Percentiles rank a stretch among this genome's conserved stretches.
Conservation (phyloP, 2,113 vertebrate species). For the Brachionichthys hirsutus region DNA sequence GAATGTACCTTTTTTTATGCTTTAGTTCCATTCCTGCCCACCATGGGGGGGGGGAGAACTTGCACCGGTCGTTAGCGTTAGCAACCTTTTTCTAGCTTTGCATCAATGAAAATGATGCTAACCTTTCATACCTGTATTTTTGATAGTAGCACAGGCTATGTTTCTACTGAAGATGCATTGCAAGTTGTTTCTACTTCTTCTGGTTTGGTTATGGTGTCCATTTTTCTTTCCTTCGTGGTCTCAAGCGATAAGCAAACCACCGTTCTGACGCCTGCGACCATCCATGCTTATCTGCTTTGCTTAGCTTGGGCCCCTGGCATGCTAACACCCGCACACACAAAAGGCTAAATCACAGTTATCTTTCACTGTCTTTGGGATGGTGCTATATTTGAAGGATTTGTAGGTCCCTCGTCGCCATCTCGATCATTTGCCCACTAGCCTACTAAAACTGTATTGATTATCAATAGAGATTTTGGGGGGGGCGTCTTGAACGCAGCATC, state of each 20-base stretch:
- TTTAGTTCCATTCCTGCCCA: constrained; percentile 14
- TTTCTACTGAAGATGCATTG: too few species aligned
- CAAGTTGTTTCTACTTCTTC: neutral
- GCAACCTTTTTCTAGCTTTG: constrained; percentile 27
- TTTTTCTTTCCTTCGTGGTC: constrained; percentile 4
- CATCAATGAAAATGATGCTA: constrained; percentile 13
- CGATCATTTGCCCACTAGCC: constrained; percentile 83
- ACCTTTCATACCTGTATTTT: constrained; percentile 42
- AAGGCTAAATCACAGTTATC: constrained; percentile 23
- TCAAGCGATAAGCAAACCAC: neutral
- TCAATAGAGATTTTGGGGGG: too few species aligned
- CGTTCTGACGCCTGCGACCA: constrained; percentile 22
- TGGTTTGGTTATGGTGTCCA: neutral
- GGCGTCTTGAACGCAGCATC: too few species aligned
- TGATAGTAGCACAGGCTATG: constrained; percentile 17
- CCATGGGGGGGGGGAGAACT: constrained; percentile 27
- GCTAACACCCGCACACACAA: neutral
- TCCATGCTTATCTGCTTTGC: constrained; percentile 54
- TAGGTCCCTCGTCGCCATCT: constrained; percentile 80
- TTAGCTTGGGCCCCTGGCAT: constrained; percentile 54
- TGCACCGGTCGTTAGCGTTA: constrained; percentile 43
- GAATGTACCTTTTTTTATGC: constrained; percentile 51
- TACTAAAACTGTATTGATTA: too few species aligned
- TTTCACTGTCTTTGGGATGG: constrained; percentile 56
- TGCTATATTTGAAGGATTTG: constrained; percentile 57